phyloP scores from a whole-genome alignment of 2,797 vertebrate genomes.

The Xyrichtys novacula region DNA sequence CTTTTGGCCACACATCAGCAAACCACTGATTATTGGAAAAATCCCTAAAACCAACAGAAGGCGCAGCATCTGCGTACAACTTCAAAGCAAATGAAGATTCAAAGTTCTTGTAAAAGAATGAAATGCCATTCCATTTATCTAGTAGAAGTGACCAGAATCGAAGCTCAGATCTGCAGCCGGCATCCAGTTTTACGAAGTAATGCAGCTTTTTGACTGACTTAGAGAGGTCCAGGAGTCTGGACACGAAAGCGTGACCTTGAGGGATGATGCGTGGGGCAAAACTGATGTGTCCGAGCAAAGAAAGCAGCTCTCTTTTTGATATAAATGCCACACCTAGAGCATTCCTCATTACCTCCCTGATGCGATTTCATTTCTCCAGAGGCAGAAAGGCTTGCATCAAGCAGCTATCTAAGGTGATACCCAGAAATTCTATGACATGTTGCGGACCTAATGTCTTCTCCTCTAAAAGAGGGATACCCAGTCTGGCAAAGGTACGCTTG shows the following conservation, averaged over 20 bases:
- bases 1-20: neutral
- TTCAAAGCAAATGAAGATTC: neutral
- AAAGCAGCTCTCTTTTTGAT: neutral
- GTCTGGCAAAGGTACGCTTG: neutral
- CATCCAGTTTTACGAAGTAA: no score
- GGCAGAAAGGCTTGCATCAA: constrained; percentile 4
- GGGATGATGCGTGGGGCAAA: neutral
- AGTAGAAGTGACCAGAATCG: neutral
- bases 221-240: neutral
- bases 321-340: no score
- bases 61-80: no score
- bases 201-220: neutral
- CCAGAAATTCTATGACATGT: neutral
- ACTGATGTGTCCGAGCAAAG: neutral
- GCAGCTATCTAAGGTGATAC: neutral
- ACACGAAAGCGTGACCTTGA: neutral
- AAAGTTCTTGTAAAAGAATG: neutral
- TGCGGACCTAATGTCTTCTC: neutral
- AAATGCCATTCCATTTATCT: neutral
- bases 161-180: no score
- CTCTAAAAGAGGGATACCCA: neutral
- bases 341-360: neutral
- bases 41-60: neutral
- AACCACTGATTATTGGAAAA: constrained; percentile 3
- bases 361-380: neutral